Evolutionary conservation across 2,797 vertebrate genomes (phyloP), one percentile per base, ranked within the genome.

Genomic region (Hippopotamyrus pictus): DNA sequence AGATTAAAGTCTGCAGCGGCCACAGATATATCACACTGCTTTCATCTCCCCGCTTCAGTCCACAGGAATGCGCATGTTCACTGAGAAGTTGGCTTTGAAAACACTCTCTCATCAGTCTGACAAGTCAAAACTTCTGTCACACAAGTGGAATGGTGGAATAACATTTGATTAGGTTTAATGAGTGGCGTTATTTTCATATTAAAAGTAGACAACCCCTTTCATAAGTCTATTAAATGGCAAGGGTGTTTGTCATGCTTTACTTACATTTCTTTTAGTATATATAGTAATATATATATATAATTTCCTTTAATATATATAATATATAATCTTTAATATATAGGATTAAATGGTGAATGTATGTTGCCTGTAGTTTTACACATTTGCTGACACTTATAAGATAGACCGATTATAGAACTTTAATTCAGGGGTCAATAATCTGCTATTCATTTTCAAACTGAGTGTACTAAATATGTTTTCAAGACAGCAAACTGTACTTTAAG

Each of bases 201-300:
- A 84, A 84, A 88, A 44, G 41, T 88, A 12, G 33, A 57, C 44
- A 8, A 48, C 11, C 44, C 62, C 84, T 73, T 89, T 83, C 41
- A 76, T 87, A 87, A 90, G 86, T 91, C 87, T 89, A 90, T 76
- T 91, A 82, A 85, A 88, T 91, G 91, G 90, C 89, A 88, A 85
- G 89, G 76, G 89, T 59, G 86, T 91, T 92, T 90, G 86, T 91
- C 94, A 94, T 95, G 94, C 93, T 92, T 73, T 90, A 41, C 62
- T 92, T 82, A 86, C 50, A 86, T 79, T 88, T 91, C 92, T 92
- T 92, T 91, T 92, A n/a, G 33, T 89, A 86, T 83, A 17, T 5
- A 84, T 54, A 17, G 1, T 54, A 17, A 17, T 17, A 54, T 54
- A 17, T 17, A 54, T 54, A 57, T 59, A 59, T 59, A 59, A n/a